Conservation (phyloP, 2,797 vertebrate species). For the Paratrypauchen microcephalus region DNA sequence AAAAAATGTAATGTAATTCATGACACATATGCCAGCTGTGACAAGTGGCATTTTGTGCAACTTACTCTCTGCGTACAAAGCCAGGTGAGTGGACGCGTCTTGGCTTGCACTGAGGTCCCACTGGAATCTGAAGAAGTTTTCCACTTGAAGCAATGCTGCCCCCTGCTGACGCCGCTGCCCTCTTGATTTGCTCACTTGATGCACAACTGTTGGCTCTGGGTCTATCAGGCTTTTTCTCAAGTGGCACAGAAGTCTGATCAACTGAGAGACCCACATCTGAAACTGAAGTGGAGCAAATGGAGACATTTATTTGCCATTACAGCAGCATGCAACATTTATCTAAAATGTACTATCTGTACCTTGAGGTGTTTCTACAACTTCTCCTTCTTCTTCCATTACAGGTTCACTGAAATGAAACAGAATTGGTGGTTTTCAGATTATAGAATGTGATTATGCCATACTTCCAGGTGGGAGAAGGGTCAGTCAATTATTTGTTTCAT, state of each 20-base stretch:
- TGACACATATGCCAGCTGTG: not conserved
- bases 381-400: slow-evolving; percentile 74
- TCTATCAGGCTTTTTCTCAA: slow-evolving; percentile 66
- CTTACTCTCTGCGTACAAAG: slow-evolving; percentile 63
- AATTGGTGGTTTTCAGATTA: too few relatives aligned
- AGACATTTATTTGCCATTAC: not conserved
- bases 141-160: slow-evolving; percentile 30
- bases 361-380: slow-evolving; percentile 58
- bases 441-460: too few relatives aligned
- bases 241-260: slow-evolving; percentile 53
- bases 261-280: slow-evolving; percentile 18
- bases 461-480: too few relatives aligned
- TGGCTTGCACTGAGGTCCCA: slow-evolving; percentile 42
- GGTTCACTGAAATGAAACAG: slow-evolving; percentile 58
- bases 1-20: not conserved
- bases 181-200: slow-evolving; percentile 62
- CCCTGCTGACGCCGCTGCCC: slow-evolving; percentile 34
- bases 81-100: slow-evolving; percentile 55
- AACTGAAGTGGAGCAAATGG: slow-evolving; percentile 34
- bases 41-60: slow-evolving; percentile 2
- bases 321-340: not conserved
- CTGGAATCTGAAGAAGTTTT: slow-evolving; percentile 63
- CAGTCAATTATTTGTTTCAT: slow-evolving; percentile 12
- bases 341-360: slow-evolving; percentile 67
- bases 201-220: slow-evolving; percentile 68